phyloP scores from a whole-genome alignment of 2,113 vertebrate genomes.

The Callocephalon fimbriatum region DNA sequence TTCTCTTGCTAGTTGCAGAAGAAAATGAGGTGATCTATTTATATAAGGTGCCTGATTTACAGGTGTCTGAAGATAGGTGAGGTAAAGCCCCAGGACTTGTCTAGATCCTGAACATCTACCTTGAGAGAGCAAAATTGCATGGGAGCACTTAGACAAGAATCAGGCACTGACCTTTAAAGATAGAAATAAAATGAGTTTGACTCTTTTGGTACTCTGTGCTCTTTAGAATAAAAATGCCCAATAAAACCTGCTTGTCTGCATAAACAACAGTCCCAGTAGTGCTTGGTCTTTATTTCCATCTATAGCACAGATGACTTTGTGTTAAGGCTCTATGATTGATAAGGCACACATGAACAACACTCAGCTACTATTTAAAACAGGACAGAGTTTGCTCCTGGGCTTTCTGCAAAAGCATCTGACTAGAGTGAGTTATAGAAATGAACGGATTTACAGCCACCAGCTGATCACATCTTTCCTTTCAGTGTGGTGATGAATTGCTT shows the following conservation, averaged over 20 bases:
- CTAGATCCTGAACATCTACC: neutral
- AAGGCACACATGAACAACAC: neutral
- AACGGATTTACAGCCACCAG: slow-evolving; percentile 18
- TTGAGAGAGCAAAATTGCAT: neutral
- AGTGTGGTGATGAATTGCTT: neutral
- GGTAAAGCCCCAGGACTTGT: neutral
- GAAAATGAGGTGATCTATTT: neutral
- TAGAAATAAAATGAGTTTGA: neutral
- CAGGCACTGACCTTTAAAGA: neutral
- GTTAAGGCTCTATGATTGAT: neutral
- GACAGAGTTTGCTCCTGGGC: neutral
- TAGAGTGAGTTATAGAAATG: neutral
- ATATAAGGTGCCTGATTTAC: neutral
- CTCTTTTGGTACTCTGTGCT: neutral
- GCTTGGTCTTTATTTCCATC: neutral
- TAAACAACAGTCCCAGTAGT: neutral
- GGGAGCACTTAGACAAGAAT: neutral
- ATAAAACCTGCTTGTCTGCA: neutral
- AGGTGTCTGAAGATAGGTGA: neutral
- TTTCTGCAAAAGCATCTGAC: neutral
- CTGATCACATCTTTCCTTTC: neutral
- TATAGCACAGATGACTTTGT: neutral
- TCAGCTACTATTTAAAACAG: neutral
- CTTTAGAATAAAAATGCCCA: neutral
- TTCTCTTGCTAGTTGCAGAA: neutral